Evolutionary conservation across 2,888 invertebrate species (phyloP), one percentile per base, ranked within the genome.

Genomic region (Apoda limacodes): DNA sequence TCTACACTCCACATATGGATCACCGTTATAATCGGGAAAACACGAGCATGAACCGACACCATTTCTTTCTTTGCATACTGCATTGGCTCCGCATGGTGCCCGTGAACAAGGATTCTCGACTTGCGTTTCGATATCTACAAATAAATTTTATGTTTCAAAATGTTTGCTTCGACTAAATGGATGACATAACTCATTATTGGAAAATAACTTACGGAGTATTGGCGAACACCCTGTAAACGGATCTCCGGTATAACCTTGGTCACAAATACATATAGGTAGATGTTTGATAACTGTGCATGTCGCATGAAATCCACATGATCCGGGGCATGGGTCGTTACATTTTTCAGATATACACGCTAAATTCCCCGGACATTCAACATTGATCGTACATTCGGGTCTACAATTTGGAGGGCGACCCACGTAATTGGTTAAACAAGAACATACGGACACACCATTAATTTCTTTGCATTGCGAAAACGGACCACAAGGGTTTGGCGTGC

Each of bases 21-120:
- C 92, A 29, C 94, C 93, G 51, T 87, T 89, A 64, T 92, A 93
- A 52, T 92, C 91, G 34, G 88, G 84, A 41, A 91, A 74, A 70
- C 93, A 94, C 40, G 85, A 83, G 64, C 93, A 94, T 39, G 93
- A 90, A 25, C 92, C 93, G 33, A 88, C 88, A 46, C 89, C 90
- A 54, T 89, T 86, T 51, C 87, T 83, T 71, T 91, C 90, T 66
- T 87, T 89, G 68, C 95, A 95, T 45, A 90, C 69, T 28, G 95
- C 92, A 62, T 94, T 94, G 17, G 88, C 83, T 35, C 94, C 94
- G 65, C 95, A 95, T 23, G 94, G 93, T 32, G 91, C 89, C 43
- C 89, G 89, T 57, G 89, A 84, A 63, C 93, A 94, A 43, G 92
- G 93, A 40, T 61, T 76, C 48, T 47, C 60, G 11, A 63, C 40